Percentiles rank a stretch among this genome's conserved stretches.
These are phyloP conservation scores for Spilarctia lutea DNA, from an alignment of 2,888 invertebrate genomes.

Conservation along the genomic window DNA sequence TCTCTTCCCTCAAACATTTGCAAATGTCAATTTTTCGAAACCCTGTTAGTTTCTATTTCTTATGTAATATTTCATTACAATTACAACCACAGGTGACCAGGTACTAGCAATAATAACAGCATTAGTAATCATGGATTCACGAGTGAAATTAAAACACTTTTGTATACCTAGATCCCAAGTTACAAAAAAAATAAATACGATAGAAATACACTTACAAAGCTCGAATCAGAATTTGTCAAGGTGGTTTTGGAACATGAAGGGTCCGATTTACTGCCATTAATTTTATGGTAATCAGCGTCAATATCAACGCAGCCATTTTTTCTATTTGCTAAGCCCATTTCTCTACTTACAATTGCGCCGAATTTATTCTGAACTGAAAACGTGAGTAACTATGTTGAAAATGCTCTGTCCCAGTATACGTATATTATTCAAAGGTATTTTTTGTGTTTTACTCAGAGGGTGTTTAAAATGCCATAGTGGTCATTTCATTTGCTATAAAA, in stretches of 20 bases:
- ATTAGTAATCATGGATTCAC: background rate
- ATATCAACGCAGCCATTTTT: conserved; percentile 55
- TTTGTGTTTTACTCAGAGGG: too few species aligned
- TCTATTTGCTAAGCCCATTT: conserved; percentile 65
- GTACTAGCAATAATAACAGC: background rate
- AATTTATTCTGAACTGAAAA: conserved; percentile 75
- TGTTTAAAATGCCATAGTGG: too few species aligned
- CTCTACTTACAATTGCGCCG: conserved; percentile 71
- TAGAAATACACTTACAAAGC: conserved; percentile 55
- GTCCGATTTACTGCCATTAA: conserved; percentile 55
- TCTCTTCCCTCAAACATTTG: too few species aligned
- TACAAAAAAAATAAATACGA: background rate
- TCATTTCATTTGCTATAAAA: too few species aligned
- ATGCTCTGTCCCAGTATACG: background rate
- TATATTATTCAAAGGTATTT: too few species aligned
- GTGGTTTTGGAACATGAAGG: conserved; percentile 61
- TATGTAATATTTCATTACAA: background rate
- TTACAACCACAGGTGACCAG: background rate
- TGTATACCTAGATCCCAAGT: too few species aligned
- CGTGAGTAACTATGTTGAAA: conserved; percentile 12
- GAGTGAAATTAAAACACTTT: background rate
- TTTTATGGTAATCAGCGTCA: conserved; percentile 63
- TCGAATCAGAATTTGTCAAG: conserved; percentile 50
- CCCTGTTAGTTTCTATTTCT: background rate
- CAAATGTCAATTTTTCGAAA: too few species aligned